phyloP scores from a whole-genome alignment of 1,140 invertebrate species.

The Eriocheir sinensis region DNA sequence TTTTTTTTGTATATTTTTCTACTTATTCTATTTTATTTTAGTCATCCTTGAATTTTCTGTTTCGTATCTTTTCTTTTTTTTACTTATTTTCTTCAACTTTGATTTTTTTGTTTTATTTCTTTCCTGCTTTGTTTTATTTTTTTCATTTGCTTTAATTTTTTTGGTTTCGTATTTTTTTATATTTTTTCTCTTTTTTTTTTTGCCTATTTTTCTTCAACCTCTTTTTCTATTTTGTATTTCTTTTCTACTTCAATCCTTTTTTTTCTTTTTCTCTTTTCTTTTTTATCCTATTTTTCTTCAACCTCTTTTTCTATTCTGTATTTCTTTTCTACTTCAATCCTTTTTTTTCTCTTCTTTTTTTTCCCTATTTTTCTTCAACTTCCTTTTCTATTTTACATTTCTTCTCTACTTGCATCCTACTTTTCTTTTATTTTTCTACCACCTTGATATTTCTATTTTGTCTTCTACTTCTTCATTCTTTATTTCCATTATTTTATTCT shows the following conservation, averaged over 20 bases:
- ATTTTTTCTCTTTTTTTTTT: background rate
- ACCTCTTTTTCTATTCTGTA: no score
- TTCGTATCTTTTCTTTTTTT: no score
- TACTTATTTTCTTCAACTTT: no score
- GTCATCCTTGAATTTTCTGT: no score
- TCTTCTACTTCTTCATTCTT: background rate
- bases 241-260: background rate
- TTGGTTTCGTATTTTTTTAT: constrained; percentile 7
- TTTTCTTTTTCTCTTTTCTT: background rate
- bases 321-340: background rate
- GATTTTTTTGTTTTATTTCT: no score
- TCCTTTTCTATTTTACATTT: background rate
- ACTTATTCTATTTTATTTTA: no score
- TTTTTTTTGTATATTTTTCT: no score
- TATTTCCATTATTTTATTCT: background rate
- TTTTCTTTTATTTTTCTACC: background rate
- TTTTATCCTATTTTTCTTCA: background rate
- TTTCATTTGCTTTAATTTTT: background rate
- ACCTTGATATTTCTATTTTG: background rate
- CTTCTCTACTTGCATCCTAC: background rate
- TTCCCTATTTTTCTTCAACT: background rate
- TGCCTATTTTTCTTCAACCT: background rate
- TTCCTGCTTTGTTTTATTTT: constrained; percentile 27
- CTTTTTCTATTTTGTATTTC: background rate
- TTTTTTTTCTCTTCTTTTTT: background rate